A percentile compares a stretch with the other conserved stretches of the same genome.
phyloP scores from a whole-genome alignment of 2,113 vertebrate genomes.

The Xiphophorus couchianus region DNA sequence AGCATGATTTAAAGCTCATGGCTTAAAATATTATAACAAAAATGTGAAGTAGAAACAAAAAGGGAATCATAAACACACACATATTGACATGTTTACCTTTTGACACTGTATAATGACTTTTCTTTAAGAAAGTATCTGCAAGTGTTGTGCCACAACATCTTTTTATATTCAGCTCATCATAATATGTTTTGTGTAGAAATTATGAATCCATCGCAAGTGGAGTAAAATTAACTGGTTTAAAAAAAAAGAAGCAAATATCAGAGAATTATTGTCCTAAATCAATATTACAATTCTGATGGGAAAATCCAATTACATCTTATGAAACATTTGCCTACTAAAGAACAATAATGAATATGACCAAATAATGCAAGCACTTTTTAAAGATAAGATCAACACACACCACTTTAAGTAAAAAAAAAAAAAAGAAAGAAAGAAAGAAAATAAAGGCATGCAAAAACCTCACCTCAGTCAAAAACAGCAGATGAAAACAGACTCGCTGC shows the following conservation, averaged over 20 bases:
- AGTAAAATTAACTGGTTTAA: too few species aligned
- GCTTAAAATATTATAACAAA: too few species aligned
- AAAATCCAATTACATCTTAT: not conserved
- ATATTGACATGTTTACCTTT: not conserved
- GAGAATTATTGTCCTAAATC: not conserved
- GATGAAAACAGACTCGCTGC: not conserved
- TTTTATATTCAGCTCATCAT: not conserved
- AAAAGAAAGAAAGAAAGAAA: not conserved
- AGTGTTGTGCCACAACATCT: not conserved
- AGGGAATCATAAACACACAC: not conserved
- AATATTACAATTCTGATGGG: not conserved
- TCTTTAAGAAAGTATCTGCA: not conserved
- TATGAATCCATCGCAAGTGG: too few species aligned
- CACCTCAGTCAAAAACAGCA: constrained; percentile 12
- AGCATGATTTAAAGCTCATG: not conserved
- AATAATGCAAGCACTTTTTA: not conserved
- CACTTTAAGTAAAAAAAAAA: not conserved
- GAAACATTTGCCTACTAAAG: not conserved
- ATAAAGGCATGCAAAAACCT: constrained; percentile 14
- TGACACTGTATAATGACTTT: too few species aligned
- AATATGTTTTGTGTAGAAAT: not conserved
- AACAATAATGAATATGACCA: not conserved
- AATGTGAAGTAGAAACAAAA: not conserved
- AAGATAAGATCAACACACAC: not conserved
- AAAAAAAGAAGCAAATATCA: not conserved